Conservation (phyloP, 2,888 invertebrate genomes). For the Gibbula magus region DNA sequence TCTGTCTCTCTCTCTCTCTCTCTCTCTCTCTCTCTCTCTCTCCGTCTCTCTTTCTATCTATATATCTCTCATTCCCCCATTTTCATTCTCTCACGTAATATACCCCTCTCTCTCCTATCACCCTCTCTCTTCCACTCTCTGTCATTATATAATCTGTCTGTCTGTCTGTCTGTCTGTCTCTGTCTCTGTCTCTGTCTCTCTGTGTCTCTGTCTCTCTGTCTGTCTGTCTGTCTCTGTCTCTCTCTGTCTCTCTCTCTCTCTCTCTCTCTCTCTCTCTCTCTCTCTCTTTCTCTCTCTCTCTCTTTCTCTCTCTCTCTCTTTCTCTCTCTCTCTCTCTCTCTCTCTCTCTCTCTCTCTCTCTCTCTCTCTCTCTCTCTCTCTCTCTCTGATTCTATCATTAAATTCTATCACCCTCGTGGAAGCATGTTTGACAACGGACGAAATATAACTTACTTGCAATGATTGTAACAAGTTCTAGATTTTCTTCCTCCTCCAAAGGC, state of each 20-base stretch:
- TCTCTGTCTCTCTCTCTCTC: background rate
- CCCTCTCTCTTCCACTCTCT: background rate
- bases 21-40: background rate
- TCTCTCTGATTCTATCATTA: background rate
- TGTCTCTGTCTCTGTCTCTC: background rate
- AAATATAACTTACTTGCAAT: no score
- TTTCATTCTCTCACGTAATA: background rate
- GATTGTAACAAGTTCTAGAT: no score
- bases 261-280: background rate
- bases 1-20: background rate
- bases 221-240: background rate
- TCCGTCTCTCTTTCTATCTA: no score
- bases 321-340: conserved; percentile 1
- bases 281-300: background rate
- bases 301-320: background rate
- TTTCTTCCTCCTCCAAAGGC: no score
- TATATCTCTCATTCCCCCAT: background rate
- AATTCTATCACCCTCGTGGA: background rate
- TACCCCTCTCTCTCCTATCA: background rate
- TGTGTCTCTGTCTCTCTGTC: background rate
- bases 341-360: background rate
- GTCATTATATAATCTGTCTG: background rate
- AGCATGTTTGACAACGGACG: no score
- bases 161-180: background rate
- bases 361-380: background rate